A percentile compares a stretch with the other conserved stretches of the same genome.
Conservation (phyloP, 2,113 vertebrate species). For the Mormyrus iriodes region DNA sequence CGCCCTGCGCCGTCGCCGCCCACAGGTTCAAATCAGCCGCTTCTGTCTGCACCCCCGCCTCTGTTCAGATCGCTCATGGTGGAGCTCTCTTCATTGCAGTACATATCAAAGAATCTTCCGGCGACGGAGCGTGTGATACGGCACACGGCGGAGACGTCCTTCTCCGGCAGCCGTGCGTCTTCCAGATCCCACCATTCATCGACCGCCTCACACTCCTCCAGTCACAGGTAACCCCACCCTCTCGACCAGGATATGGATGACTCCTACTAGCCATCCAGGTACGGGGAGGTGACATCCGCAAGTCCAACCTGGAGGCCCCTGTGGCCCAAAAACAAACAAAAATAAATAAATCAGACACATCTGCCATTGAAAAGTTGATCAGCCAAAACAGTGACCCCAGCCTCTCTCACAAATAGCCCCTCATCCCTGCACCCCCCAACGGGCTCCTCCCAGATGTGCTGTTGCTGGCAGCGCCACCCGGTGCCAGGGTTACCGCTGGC, state of each 20-base stretch:
- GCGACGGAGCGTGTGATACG: slow-evolving; percentile 87
- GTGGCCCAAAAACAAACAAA: neutral
- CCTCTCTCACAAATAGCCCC: neutral
- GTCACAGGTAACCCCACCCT: slow-evolving; percentile 66
- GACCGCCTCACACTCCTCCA: slow-evolving; percentile 88
- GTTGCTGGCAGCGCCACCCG: neutral
- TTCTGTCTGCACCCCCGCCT: neutral
- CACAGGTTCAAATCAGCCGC: neutral
- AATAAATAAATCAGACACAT: neutral
- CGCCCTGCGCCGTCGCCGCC: neutral
- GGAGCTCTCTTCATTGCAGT: slow-evolving; percentile 61
- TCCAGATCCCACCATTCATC: slow-evolving; percentile 91
- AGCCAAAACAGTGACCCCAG: neutral
- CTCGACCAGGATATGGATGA: neutral
- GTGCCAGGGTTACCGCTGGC: slow-evolving; percentile 3
- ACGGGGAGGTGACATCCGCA: neutral
- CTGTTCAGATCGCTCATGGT: neutral
- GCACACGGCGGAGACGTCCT: slow-evolving; percentile 86
- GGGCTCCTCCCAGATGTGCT: neutral
- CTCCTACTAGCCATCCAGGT: neutral
- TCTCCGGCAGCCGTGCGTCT: slow-evolving; percentile 88
- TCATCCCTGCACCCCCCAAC: neutral
- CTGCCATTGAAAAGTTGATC: neutral
- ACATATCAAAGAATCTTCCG: slow-evolving; percentile 86
- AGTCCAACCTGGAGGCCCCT: neutral